Conservation (phyloP, 2,888 invertebrate species). For the Nudaria mundana region DNA sequence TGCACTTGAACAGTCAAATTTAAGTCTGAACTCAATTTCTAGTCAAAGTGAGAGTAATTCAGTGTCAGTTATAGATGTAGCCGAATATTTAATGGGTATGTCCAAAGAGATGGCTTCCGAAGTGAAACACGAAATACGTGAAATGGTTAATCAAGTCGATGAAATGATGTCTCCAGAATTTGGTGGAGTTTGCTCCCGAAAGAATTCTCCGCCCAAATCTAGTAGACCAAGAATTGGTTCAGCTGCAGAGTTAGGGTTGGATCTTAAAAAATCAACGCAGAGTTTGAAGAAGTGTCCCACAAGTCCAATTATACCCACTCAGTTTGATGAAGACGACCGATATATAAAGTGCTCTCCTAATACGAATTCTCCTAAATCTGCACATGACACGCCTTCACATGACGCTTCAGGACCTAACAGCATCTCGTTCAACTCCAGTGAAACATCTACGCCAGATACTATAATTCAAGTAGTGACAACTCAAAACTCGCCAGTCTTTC, state of each 20-base stretch:
- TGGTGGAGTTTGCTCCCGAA: slow-evolving; percentile 54
- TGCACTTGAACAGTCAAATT: slow-evolving; percentile 76
- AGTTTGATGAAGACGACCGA: slow-evolving; percentile 62
- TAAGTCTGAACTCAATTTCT: slow-evolving; percentile 76
- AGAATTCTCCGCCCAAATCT: slow-evolving; percentile 72
- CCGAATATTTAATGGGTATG: slow-evolving; percentile 89
- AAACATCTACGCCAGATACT: slow-evolving; percentile 77
- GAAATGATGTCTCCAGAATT: slow-evolving; percentile 82
- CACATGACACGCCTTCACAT: slow-evolving; percentile 67
- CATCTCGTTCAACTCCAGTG: slow-evolving; percentile 77
- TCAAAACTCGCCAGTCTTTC: slow-evolving; percentile 63
- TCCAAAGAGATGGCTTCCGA: slow-evolving; percentile 90
- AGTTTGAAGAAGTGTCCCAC: slow-evolving; percentile 70
- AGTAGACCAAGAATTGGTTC: slow-evolving; percentile 65
- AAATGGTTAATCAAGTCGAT: slow-evolving; percentile 87
- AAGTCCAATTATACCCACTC: slow-evolving; percentile 64
- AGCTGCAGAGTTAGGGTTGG: slow-evolving; percentile 69
- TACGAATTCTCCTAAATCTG: slow-evolving; percentile 65
- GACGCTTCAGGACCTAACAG: slow-evolving; percentile 71
- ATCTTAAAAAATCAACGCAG: slow-evolving; percentile 52
- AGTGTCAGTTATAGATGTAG: slow-evolving; percentile 87
- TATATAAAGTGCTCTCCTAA: slow-evolving; percentile 54
- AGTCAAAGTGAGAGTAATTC: slow-evolving; percentile 85
- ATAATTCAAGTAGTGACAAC: slow-evolving; percentile 74
- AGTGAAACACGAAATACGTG: slow-evolving; percentile 88